Evolutionary conservation across 2,888 invertebrate species (phyloP), one percentile per base, ranked within the genome.

Genomic region (Drosophila maculinotata): DNA sequence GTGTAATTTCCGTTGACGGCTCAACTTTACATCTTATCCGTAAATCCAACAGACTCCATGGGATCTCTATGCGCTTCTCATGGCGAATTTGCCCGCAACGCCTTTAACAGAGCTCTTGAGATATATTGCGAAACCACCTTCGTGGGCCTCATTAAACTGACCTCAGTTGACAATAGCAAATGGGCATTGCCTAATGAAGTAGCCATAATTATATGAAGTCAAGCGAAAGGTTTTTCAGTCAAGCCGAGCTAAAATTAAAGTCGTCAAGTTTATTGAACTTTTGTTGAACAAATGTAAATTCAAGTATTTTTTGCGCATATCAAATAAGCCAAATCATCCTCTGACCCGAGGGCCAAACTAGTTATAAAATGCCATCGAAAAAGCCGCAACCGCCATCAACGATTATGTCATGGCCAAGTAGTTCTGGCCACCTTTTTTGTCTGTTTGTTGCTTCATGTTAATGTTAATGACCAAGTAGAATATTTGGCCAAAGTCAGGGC

Each of bases 231-330:
- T 56, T 79, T 20, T 59, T 12, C n/a, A 15, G 15, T 12, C 30
- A 6, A 15, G 17, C 15, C 12, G 39, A 31, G 5, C 35, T 28
- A 25, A 51, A 47, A 44, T 25, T 14, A 44, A 15, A 23, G 9
- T 25, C 30, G 12, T 15, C 48, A 62, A 78, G 87, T 87, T 87
- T 81, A 82, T 84, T 81, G 87, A 81, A 87, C 87, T 69, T 73
- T 31, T 36, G 35, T 28, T 15, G 31, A 54, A 51, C 52, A 68
- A 69, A 62, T 66, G 58, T 54, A 41, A 48, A 75, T 71, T 64
- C 38, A 47, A 59, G 30, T 57, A 20, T 47, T 63, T 66, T 41
- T 58, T 49, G 48, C 17, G 75, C 72, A 68, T 72, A 76, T 70
- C 31, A 78, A 84, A 78, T 73, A 58, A 75, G 72, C 31, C 67